Evolutionary conservation across 2,888 invertebrate species (phyloP), one percentile per base, ranked within the genome.

Genomic region (Eupithecia centaureata): DNA sequence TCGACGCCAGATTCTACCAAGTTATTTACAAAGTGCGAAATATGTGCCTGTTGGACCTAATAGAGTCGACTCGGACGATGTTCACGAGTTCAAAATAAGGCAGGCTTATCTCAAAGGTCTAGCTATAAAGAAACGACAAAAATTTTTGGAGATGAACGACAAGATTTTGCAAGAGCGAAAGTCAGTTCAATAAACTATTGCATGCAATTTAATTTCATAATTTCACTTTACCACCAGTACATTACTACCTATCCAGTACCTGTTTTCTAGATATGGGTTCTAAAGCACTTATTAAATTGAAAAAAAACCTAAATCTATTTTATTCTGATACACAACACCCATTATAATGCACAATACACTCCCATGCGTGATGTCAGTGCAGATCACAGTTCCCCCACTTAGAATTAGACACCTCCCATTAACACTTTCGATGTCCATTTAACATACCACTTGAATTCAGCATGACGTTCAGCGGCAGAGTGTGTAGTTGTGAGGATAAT

Each of bases 161-260:
- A 91, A 90, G 76, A 92, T 94, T 71, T 79, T 96, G 63, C 95
- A 96, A 78, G 94, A 93, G 68, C 93, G 94, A 82, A 94, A 94
- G 96, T 95, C 86, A 88, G 89, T 82, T 72, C 18, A 54, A 32
- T 38, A 51, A 33, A 35, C 10, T n/a, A 33, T n/a, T 18, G 30
- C 10, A 0, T 30, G 42, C 42, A 42, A 3, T 8, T 18, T 18
- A 18, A 4, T 8, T 38, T 38, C 2, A 8, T 18, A 42, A 42
- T 42, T 10, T n/a, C n/a, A n/a, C n/a, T n/a, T n/a, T n/a, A n/a
- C n/a, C n/a, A n/a, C n/a, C n/a, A n/a, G n/a, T n/a, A 10, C 18
- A 18, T 42, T 2, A n/a, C 1, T 38, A 38, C n/a, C 38, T 35
- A 35, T 15, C 13, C 0, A 13, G 15, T 54, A 8, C 22, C 52